Base-by-base conservation (phyloP, 2,113 vertebrate genomes). In the Tetrao urogallus region DNA sequence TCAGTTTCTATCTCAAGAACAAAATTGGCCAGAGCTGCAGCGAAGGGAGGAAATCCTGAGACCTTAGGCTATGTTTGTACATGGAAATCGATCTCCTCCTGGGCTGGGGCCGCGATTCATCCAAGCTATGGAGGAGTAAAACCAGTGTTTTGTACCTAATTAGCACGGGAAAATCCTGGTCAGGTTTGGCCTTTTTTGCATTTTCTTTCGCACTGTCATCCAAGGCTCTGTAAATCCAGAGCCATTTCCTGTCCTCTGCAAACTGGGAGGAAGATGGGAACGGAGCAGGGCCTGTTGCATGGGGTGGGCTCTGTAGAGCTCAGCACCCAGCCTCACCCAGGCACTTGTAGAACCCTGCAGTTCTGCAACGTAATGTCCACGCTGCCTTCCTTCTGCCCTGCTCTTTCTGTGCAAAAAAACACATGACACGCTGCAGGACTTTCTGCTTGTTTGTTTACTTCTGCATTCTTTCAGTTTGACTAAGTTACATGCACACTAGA, bases 1-100 rank as follows among this genome's bases (percentile, higher is more conserved):
- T 79, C 45, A 30, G 40, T 83, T 89, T 83, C 82, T 83, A 75
- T 71, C 86, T 87, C 63, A 28, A 83, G 77, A 92, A 60, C 40
- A 60, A 92, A 79, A 79, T 43, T 71, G 78, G 50, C 73, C 67
- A 71, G 78, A 43, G 45, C 63, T 79, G 73, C 67, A 60, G 54
- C 48, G 77, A 83, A 52, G 22, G 14, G 77, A 78, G 89, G 89
- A 89, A 92, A 86, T 89, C 66, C 90, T 60, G 81, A 92, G 82
- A 75, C 86, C 66, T 90, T 27, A 22, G 78, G 73, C 88, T 65
- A 34, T 47, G 58, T 66, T 70, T 90, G 86, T 75, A 56, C 3
- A 27, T 90, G 82, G 78, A 70, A 90, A 80, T 42, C 1, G 19
- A 75, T 83, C 78, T 83, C 64, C 61, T 42, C 69, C 82, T 75